Evolutionary conservation across 2,797 vertebrate genomes (phyloP).

Genomic region (Anisognathus igniventris): DNA sequence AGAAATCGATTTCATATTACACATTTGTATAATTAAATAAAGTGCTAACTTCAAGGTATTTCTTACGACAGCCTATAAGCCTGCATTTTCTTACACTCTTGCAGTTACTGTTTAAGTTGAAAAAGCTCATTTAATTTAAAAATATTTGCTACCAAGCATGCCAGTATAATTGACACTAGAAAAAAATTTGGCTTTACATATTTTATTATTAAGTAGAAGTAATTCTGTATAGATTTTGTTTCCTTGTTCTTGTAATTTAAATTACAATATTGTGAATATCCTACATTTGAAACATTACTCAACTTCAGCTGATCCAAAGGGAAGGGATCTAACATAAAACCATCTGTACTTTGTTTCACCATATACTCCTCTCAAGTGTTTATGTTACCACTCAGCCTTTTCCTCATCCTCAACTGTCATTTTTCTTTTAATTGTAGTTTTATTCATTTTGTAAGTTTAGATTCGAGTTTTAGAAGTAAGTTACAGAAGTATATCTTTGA

Average conservation of each 20-base stretch:
- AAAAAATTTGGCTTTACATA: background rate
- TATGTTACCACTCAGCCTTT: background rate
- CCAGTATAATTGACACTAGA: background rate
- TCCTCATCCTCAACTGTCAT: background rate
- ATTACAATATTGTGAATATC: background rate
- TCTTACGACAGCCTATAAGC: background rate
- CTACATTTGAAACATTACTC: background rate
- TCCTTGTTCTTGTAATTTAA: background rate
- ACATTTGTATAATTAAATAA: conserved; percentile 51
- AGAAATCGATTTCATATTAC: conserved; percentile 28
- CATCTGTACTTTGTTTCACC: background rate
- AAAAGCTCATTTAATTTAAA: conserved; percentile 36
- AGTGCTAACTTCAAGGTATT: background rate
- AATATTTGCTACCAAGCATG: conserved; percentile 3
- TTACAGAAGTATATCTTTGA: background rate
- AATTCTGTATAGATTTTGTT: conserved; percentile 6
- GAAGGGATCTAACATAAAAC: background rate
- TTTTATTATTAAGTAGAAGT: background rate
- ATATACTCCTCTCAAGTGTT: background rate
- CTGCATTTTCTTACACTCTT: background rate
- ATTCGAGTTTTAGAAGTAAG: background rate
- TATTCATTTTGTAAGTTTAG: background rate
- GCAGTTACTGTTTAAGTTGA: conserved; percentile 2
- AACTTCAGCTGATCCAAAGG: background rate
- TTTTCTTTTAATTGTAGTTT: background rate